Evolutionary conservation across 2,113 vertebrate genomes (phyloP).

Genomic region (Arothron firmamentum): DNA sequence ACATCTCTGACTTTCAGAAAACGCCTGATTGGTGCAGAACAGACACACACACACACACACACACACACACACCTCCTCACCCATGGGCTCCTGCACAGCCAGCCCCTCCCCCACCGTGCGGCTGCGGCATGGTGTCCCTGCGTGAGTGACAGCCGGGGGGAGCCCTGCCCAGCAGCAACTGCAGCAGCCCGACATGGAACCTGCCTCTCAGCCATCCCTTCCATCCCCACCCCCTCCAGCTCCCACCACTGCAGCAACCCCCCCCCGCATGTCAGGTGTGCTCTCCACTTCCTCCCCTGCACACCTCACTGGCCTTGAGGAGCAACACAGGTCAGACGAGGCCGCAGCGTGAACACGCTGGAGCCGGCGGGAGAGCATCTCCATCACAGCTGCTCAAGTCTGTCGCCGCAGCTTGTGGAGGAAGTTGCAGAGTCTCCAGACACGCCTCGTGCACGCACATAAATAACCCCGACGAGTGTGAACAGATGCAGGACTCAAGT

Average conservation of each 20-base stretch:
- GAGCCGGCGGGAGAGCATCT: background rate
- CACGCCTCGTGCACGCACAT: slow-evolving; percentile 29
- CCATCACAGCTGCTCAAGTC: slow-evolving; percentile 30
- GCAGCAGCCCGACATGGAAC: slow-evolving; percentile 65
- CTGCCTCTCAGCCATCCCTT: slow-evolving; percentile 13
- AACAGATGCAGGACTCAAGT: slow-evolving; percentile 35
- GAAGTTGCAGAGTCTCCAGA: slow-evolving; percentile 26
- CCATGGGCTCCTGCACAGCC: slow-evolving; percentile 38
- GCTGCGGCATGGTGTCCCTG: slow-evolving; percentile 56
- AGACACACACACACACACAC: slow-evolving; percentile 22
- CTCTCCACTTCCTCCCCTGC: background rate
- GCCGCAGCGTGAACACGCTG: background rate
- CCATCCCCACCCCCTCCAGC: slow-evolving; percentile 7
- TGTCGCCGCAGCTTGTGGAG: slow-evolving; percentile 17
- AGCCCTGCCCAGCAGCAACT: slow-evolving; percentile 62
- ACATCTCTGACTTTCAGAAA: slow-evolving; percentile 20
- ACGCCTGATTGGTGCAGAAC: slow-evolving; percentile 35
- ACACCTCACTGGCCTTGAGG: slow-evolving; percentile 1
- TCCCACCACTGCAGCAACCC: slow-evolving; percentile 51
- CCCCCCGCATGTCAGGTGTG: slow-evolving; percentile 11
- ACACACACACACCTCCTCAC: slow-evolving; percentile 2
- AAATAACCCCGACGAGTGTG: slow-evolving; percentile 31
- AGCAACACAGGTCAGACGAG: slow-evolving; percentile 17
- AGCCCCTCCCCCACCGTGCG: slow-evolving; percentile 53
- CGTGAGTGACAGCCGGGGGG: slow-evolving; percentile 47